Conservation (phyloP, 2,797 vertebrate species). For the Margarornis squamiger region DNA sequence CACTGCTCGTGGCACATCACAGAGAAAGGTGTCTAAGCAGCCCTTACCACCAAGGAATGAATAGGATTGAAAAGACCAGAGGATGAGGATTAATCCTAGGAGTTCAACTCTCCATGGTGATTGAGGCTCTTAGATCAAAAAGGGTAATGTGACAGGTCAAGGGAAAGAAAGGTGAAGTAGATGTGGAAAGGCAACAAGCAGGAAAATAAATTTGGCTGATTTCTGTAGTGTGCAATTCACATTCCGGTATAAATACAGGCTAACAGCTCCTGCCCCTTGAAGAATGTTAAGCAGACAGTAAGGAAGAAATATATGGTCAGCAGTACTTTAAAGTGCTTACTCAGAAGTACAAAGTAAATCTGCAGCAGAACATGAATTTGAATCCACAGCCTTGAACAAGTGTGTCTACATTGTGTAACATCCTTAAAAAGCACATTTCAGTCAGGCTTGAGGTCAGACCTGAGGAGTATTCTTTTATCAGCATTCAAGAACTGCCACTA, state of each 20-base stretch:
- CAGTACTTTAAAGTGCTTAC: slow-evolving; percentile 22
- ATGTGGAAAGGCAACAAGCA: neutral
- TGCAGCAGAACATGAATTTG: neutral
- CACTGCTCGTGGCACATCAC: neutral
- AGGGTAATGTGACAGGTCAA: neutral
- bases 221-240: neutral
- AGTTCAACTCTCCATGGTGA: neutral
- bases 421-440: neutral
- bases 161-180: neutral
- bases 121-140: neutral
- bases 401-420: rapidly evolving
- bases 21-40: neutral
- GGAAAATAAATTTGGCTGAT: neutral
- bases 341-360: neutral
- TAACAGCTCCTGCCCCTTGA: neutral
- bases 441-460: neutral
- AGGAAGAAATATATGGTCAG: neutral
- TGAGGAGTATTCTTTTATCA: neutral
- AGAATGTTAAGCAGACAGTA: neutral
- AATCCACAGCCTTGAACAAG: neutral
- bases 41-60: neutral
- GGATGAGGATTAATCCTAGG: neutral
- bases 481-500: neutral
- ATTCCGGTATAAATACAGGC: neutral
- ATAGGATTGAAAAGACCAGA: neutral